Evolutionary conservation across 2,888 invertebrate genomes (phyloP).

Genomic region (Anorthoa munda): DNA sequence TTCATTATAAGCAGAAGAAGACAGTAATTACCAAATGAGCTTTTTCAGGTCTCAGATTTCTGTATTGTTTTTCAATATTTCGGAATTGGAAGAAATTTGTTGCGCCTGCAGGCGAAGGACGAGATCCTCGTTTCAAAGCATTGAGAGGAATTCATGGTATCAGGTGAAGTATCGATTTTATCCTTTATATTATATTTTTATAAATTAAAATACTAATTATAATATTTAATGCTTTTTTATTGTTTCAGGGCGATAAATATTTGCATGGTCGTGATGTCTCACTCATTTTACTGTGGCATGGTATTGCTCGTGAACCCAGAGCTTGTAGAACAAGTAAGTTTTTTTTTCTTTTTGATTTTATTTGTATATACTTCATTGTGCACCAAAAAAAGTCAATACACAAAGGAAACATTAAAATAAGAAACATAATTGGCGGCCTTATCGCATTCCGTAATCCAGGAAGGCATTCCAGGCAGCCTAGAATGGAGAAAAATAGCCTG

Average conservation of each 20-base stretch:
- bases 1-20: neutral
- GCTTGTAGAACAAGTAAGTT: conserved; percentile 67
- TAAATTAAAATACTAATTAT: too few relatives aligned
- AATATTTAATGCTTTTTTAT: too few relatives aligned
- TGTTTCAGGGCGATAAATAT: neutral
- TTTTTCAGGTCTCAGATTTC: conserved; percentile 46
- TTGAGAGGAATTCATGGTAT: conserved; percentile 68
- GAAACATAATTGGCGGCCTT: too few relatives aligned
- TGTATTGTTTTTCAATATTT: conserved; percentile 72
- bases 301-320: conserved; percentile 54
- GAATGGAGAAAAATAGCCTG: too few relatives aligned
- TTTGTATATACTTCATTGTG: too few relatives aligned
- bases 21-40: neutral
- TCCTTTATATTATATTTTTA: neutral
- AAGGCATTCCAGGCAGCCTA: too few relatives aligned
- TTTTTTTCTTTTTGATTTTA: neutral
- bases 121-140: conserved; percentile 45
- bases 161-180: conserved; percentile 57
- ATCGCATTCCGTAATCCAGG: too few relatives aligned
- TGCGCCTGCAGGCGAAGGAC: conserved; percentile 5
- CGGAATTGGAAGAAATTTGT: conserved; percentile 69
- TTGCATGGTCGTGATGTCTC: conserved; percentile 29
- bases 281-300: conserved; percentile 33
- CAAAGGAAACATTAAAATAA: too few relatives aligned
- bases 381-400: too few relatives aligned